Evolutionary conservation across 2,113 vertebrate genomes (phyloP), one percentile per base, ranked within the genome.

Genomic region (Condylura cristata): DNA sequence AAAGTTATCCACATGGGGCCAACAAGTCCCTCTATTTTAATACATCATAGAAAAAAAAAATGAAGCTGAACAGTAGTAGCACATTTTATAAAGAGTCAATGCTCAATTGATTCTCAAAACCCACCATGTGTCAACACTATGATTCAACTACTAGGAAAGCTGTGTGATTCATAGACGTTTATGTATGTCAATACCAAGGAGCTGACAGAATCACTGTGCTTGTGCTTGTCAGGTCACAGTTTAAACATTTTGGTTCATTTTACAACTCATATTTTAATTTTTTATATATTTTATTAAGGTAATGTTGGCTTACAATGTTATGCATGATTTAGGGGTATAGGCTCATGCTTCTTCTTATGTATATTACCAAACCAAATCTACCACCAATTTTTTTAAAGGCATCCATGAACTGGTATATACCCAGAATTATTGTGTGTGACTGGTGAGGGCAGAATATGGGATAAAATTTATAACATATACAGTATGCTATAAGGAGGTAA

Each of bases 91-190:
- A 74, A 76, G 30, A 63, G 24, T 79, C 44, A 30, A 0, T 51
- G 39, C 10, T 93, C 46, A 58, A 13, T 60, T 85, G 53, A 68
- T 90, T 90, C 58, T 91, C 17, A 93, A 89, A 93, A 51, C 9
- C 34, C 6, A 93, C 8, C 39, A 51, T 65, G 46, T 78, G 17
- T 78, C 71, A 87, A 53, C n/a, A 63, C 9, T 60, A 4, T 87
- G 63, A 75, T 51, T 3, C 28, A 91, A 44, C 63, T 60, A 18
- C 32, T 84, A 46, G 75, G 71, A 84, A 63, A 95, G 18, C 11
- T n/a, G 14, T 84, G 2, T 80, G 61, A 89, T 5, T 53, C 41
- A 34, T 46, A 22, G 56, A 48, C 51, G 74, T 79, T 83, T 61
- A 83, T 26, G 11, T 53, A 86, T 32, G 46, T 56, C 39, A 80